phyloP scores from a whole-genome alignment of 2,797 vertebrate species.

The Calcarius lapponicus region DNA sequence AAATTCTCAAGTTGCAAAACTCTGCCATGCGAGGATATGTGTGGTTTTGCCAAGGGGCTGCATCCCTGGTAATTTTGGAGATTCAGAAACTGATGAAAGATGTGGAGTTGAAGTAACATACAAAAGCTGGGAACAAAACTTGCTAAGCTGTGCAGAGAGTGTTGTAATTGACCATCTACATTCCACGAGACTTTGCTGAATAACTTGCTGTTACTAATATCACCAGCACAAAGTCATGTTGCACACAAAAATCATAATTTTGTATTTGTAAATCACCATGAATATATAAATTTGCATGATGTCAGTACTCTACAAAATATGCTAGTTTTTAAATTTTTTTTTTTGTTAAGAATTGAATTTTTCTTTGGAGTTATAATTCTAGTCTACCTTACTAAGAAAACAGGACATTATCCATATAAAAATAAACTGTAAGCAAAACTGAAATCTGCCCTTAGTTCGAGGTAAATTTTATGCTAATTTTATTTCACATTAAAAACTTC shows the following conservation, averaged over 20 bases:
- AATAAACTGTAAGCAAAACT: not conserved
- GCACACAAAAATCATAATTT: not conserved
- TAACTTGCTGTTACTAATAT: not conserved
- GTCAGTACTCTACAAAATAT: not conserved
- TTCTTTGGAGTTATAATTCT: not conserved
- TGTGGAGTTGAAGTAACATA: not conserved
- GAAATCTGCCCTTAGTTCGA: not conserved
- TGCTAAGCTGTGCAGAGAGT: not conserved
- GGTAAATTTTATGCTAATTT: slow-evolving; percentile 16
- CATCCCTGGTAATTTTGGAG: not conserved
- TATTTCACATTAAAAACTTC: not conserved
- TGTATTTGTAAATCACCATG: not conserved
- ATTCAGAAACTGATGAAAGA: not conserved
- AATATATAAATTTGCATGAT: not conserved
- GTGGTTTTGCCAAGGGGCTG: not conserved
- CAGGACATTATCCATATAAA: not conserved
- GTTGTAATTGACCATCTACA: not conserved
- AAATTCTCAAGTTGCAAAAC: not conserved
- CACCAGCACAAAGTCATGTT: not conserved
- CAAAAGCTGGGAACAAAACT: not conserved
- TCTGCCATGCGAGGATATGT: not conserved
- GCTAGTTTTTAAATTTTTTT: not conserved
- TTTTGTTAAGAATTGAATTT: not conserved
- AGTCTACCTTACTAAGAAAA: not conserved
- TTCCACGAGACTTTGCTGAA: not conserved